These are phyloP conservation scores for Globicephala melas DNA, from an alignment of 2,113 vertebrate genomes.

Conservation along the genomic window DNA sequence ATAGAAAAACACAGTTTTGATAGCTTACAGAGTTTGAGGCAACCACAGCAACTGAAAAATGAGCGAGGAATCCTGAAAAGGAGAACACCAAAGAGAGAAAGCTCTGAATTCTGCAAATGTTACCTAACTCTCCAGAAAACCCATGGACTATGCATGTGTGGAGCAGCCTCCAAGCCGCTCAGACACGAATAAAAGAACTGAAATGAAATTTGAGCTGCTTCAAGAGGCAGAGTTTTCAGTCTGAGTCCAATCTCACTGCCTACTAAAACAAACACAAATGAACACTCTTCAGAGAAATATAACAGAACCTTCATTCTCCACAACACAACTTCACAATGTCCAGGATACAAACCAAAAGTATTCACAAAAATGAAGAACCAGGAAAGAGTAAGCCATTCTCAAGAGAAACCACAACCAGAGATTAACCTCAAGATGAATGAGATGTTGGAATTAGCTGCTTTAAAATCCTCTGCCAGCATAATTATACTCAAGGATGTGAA, in stretches of 20 bases:
- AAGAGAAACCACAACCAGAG: not conserved
- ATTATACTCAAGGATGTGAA: not conserved
- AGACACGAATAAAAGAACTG: not conserved
- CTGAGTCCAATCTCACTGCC: not conserved
- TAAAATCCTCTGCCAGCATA: not conserved
- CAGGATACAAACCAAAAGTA: not conserved
- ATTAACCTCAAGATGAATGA: not conserved
- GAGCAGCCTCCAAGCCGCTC: not conserved
- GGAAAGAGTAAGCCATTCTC: not conserved
- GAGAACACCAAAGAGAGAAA: not conserved
- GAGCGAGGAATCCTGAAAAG: not conserved
- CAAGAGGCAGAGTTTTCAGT: not conserved
- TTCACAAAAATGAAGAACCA: not conserved
- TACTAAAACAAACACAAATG: not conserved
- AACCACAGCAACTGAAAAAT: not conserved
- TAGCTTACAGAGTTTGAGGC: not conserved
- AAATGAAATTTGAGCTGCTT: not conserved
- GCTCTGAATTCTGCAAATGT: not conserved
- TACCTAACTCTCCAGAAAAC: not conserved
- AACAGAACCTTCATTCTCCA: not conserved
- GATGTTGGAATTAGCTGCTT: not conserved
- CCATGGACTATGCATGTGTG: not conserved
- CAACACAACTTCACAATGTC: not conserved
- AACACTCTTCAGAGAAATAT: not conserved
- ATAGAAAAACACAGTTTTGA: not conserved